Evolutionary conservation across 2,888 invertebrate genomes (phyloP).

Genomic region (Carpatolechia fugitivella): DNA sequence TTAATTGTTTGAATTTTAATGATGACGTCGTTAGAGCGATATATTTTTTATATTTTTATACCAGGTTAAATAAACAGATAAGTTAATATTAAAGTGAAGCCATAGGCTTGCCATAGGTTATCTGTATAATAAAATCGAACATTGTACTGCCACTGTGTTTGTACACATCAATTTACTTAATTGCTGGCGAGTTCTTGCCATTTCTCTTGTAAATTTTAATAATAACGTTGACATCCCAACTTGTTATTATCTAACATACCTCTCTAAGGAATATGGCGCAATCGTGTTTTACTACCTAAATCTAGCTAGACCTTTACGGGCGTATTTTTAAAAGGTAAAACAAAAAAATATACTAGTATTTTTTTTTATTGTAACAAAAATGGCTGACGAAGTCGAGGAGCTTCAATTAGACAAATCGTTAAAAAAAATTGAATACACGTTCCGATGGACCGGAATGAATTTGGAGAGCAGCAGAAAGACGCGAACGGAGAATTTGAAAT

Average conservation of each 20-base stretch:
- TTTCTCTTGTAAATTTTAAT: not conserved
- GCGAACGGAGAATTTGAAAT: conserved; percentile 22
- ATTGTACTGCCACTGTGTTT: not conserved
- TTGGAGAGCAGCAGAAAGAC: not conserved
- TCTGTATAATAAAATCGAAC: not conserved
- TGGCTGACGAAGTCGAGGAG: not conserved
- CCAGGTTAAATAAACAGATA: too few species aligned
- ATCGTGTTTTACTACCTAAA: not conserved
- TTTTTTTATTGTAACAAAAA: too few species aligned
- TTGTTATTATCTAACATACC: not conserved
- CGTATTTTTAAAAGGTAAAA: not conserved
- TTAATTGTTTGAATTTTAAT: too few species aligned
- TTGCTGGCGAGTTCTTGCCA: not conserved
- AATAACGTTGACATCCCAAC: not conserved
- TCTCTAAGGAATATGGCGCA: not conserved
- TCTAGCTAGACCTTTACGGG: not conserved
- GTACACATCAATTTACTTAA: not conserved
- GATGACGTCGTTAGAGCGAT: too few species aligned
- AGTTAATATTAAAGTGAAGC: not conserved
- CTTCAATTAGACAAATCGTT: not conserved
- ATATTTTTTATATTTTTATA: too few species aligned
- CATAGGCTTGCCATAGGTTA: not conserved
- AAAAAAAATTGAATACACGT: conserved; percentile 1
- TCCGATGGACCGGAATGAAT: conserved; percentile 5
- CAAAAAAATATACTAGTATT: too few species aligned